A percentile compares a stretch with the other conserved stretches of the same genome.
These are phyloP conservation scores for Gymnothorax reevesii DNA, from an alignment of 2,797 vertebrate genomes.

Conservation along the genomic window DNA sequence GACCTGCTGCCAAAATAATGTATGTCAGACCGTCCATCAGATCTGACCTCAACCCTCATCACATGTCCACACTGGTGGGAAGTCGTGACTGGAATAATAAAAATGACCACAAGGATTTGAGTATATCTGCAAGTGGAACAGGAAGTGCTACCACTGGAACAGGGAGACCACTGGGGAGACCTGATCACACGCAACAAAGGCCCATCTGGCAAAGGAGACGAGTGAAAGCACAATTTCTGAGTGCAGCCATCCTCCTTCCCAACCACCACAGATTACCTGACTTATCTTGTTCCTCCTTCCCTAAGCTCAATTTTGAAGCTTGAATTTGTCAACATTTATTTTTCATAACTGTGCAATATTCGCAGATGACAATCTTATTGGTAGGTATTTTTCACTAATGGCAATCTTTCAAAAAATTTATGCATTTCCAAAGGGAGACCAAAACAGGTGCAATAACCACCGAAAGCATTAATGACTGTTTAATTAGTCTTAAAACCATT, in stretches of 20 bases:
- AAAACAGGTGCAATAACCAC: neutral
- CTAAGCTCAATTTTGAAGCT: neutral
- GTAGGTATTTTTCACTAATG: neutral
- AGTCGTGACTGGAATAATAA: slow-evolving; percentile 18
- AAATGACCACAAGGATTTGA: slow-evolving; percentile 12
- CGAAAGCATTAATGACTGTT: neutral
- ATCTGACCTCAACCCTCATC: slow-evolving; percentile 14
- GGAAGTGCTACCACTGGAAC: slow-evolving; percentile 47
- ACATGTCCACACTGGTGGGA: slow-evolving; percentile 6
- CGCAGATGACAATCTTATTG: neutral
- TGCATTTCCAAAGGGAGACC: neutral
- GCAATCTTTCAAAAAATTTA: neutral
- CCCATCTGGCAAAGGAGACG: slow-evolving; percentile 72
- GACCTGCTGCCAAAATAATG: neutral
- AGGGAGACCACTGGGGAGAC: slow-evolving; percentile 60
- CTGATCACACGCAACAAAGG: slow-evolving; percentile 67
- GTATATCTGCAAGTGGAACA: slow-evolving; percentile 24
- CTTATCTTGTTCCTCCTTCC: slow-evolving; percentile 31
- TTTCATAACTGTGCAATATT: neutral
- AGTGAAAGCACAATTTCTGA: slow-evolving; percentile 53
- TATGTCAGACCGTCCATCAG: slow-evolving; percentile 3
- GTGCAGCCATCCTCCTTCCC: slow-evolving; percentile 32
- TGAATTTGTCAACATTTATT: neutral
- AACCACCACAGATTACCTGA: slow-evolving; percentile 55
- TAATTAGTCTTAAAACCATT: slow-evolving; percentile 3